Percentiles rank a stretch among this genome's conserved stretches.
Conservation (phyloP, 1,140 invertebrate species). For the Eufriesea mexicana region DNA sequence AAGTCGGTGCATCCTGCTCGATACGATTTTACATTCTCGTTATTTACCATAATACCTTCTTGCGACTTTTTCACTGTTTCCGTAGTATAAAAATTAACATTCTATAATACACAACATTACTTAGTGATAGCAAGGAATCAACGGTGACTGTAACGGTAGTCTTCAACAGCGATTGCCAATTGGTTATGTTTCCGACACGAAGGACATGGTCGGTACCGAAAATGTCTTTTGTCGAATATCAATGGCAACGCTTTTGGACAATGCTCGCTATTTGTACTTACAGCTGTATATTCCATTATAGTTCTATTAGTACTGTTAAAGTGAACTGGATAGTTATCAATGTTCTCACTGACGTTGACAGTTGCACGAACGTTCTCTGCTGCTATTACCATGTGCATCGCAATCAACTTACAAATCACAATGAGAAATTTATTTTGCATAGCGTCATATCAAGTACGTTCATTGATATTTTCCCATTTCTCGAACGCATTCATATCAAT, state of each 20-base stretch:
- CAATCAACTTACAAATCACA: constrained; percentile 37
- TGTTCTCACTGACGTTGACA: neutral
- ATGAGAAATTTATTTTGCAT: constrained; percentile 47
- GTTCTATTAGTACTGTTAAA: neutral
- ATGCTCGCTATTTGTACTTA: constrained; percentile 4
- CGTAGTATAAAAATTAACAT: constrained; percentile 47
- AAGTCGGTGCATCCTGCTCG: constrained; percentile 14
- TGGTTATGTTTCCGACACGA: constrained; percentile 12
- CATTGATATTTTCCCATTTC: constrained; percentile 21
- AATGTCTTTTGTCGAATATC: neutral
- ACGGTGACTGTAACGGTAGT: neutral
- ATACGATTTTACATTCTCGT: neutral
- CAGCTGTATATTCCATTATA: neutral
- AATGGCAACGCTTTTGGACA: neutral
- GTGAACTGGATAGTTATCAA: neutral
- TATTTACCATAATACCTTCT: neutral
- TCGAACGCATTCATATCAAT: constrained; percentile 31
- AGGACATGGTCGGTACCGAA: neutral
- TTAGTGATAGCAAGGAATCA: constrained; percentile 6
- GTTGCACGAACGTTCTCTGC: neutral
- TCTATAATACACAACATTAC: constrained; percentile 46
- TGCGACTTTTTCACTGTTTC: constrained; percentile 14
- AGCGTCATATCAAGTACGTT: constrained; percentile 48
- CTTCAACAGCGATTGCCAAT: constrained; percentile 5
- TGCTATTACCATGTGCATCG: constrained; percentile 27